Conservation (phyloP, 2,113 vertebrate species). For the Centropus unirufus region DNA sequence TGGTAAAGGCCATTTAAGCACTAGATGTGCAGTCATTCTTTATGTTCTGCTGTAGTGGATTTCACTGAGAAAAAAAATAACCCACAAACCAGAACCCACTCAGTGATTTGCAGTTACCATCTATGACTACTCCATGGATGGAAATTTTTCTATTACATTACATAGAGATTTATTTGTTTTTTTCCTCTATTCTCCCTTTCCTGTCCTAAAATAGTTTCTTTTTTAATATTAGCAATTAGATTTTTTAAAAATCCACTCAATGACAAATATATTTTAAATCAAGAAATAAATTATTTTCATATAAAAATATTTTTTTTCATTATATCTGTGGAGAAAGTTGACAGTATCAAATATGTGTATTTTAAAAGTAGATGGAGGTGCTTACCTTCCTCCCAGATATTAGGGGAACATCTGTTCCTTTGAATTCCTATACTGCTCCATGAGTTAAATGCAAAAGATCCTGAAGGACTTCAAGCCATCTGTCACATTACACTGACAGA, state of each 20-base stretch:
- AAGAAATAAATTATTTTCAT: fast-evolving
- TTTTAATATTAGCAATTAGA: neutral
- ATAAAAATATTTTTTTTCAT: neutral
- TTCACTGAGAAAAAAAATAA: fast-evolving
- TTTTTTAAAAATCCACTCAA: neutral
- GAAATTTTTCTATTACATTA: neutral
- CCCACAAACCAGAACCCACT: no score
- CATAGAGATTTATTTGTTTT: neutral
- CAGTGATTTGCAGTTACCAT: neutral
- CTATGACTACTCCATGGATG: neutral
- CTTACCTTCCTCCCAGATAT: neutral
- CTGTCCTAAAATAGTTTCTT: neutral
- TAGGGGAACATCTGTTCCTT: conserved; percentile 27
- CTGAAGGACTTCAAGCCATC: conserved; percentile 32
- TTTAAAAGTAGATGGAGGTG: neutral
- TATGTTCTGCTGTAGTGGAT: fast-evolving
- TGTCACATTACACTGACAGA: neutral
- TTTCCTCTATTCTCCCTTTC: neutral
- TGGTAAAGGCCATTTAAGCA: neutral
- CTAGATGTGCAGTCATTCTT: fast-evolving
- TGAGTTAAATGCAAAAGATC: neutral
- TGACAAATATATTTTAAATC: neutral
- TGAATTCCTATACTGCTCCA: conserved; percentile 19
- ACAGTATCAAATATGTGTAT: neutral
- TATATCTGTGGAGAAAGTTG: neutral